These are phyloP conservation scores for Edolisoma coerulescens DNA, from an alignment of 2,113 vertebrate genomes.

Conservation along the genomic window DNA sequence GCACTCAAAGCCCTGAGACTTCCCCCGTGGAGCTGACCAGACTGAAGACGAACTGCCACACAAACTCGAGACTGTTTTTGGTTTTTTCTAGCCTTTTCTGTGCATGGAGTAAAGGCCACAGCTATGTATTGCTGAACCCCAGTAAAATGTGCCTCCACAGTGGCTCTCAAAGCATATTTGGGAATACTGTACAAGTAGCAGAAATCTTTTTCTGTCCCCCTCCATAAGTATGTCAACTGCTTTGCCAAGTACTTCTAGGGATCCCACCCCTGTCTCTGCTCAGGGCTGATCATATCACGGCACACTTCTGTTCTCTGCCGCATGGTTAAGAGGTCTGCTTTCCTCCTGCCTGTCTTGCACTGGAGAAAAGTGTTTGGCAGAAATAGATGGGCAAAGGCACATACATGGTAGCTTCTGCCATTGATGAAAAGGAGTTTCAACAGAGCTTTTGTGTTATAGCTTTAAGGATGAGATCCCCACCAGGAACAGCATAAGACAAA, in stretches of 20 bases:
- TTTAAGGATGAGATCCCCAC: neutral
- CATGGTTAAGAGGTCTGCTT: neutral
- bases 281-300: rapidly evolving
- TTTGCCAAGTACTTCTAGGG: neutral
- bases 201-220: neutral
- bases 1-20: neutral
- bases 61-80: neutral
- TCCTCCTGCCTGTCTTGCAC: neutral
- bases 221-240: neutral
- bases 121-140: neutral
- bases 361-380: neutral
- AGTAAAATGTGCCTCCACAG: neutral
- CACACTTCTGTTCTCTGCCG: neutral
- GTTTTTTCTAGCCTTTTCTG: neutral
- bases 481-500: neutral
- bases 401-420: neutral
- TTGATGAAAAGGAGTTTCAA: neutral
- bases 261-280: neutral
- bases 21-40: neutral
- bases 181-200: neutral
- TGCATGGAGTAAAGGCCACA: neutral
- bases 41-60: neutral
- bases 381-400: neutral
- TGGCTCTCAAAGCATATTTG: neutral
- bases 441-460: neutral